phyloP scores from a whole-genome alignment of 2,888 invertebrate species.

The Caenorhabditis imperialis region DNA sequence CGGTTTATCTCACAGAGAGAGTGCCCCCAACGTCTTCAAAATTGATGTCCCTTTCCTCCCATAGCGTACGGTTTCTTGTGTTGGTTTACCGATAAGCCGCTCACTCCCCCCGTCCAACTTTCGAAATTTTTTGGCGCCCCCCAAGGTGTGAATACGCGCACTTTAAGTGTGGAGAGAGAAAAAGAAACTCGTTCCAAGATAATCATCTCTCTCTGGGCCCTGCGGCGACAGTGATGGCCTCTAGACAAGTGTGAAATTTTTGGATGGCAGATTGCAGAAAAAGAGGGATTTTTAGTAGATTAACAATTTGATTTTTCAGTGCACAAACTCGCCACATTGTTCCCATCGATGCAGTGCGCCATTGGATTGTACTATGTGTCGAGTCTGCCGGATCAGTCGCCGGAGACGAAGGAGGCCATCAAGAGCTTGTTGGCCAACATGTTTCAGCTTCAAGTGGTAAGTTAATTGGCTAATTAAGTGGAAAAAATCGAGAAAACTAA shows the following conservation, averaged over 20 bases:
- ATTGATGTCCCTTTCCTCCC: no score
- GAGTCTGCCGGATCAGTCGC: slow-evolving; percentile 10
- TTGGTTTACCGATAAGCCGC: slow-evolving; percentile 44
- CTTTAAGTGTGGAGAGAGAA: slow-evolving; percentile 17
- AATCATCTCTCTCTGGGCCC: slow-evolving; percentile 39
- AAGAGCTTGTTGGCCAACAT: slow-evolving; percentile 23
- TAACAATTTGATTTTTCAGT: slow-evolving; percentile 52
- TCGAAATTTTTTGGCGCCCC: background rate
- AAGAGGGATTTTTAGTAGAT: slow-evolving; percentile 1
- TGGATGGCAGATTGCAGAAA: no score
- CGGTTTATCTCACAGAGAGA: no score
- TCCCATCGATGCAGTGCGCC: slow-evolving; percentile 63
- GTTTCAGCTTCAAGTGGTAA: slow-evolving; percentile 49
- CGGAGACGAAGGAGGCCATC: slow-evolving; percentile 5
- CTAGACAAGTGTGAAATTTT: no score
- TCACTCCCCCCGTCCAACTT: slow-evolving; percentile 2
- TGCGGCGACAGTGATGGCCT: slow-evolving; percentile 17
- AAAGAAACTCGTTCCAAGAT: slow-evolving; percentile 40
- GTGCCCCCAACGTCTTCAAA: no score
- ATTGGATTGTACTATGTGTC: slow-evolving; percentile 56
- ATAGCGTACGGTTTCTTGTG: no score
- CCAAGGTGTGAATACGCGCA: slow-evolving; percentile 52
- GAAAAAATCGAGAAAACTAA: no score
- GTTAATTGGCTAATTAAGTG: no score
- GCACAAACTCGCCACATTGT: slow-evolving; percentile 58